These are phyloP conservation scores for Eubucco bourcierii DNA, from an alignment of 2,113 vertebrate genomes.

Conservation along the genomic window DNA sequence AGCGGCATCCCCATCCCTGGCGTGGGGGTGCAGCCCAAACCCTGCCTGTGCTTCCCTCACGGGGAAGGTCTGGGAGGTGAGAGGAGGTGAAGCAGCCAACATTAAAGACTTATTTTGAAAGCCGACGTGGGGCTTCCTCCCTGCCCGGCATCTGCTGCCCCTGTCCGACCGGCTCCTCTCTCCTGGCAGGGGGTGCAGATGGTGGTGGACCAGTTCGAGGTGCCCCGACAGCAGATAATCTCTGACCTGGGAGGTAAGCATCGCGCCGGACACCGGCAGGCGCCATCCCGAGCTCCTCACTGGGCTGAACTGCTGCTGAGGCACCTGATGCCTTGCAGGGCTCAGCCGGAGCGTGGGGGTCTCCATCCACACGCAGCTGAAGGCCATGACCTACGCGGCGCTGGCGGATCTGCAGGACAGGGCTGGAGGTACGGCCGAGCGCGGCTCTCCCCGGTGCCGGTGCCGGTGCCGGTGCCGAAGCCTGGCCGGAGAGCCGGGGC, in stretches of 20 bases:
- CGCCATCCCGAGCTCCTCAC: rapidly evolving
- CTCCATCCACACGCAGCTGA: slow-evolving; percentile 51
- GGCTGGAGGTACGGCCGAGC: slow-evolving; percentile 18
- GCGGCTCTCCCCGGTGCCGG: background rate
- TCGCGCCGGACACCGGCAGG: rapidly evolving
- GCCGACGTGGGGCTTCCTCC: background rate
- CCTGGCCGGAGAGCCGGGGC: background rate
- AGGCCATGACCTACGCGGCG: slow-evolving; percentile 25
- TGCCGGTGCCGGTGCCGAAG: background rate
- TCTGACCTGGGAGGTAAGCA: slow-evolving; percentile 59
- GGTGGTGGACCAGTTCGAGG: slow-evolving; percentile 60
- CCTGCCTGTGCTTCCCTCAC: rapidly evolving
- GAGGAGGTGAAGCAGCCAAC: background rate
- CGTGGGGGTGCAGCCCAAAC: rapidly evolving
- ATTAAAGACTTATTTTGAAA: background rate
- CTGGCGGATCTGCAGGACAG: slow-evolving; percentile 51
- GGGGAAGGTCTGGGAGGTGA: background rate
- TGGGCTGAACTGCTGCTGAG: background rate
- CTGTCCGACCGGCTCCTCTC: rapidly evolving
- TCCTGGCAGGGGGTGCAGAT: slow-evolving; percentile 59
- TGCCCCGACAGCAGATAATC: slow-evolving; percentile 62
- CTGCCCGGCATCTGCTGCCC: background rate
- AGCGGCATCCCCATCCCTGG: no score
- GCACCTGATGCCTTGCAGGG: background rate
- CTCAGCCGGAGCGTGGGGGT: slow-evolving; percentile 59